These are phyloP conservation scores for Hassar affinis DNA, from an alignment of 2,113 vertebrate genomes.

Conservation along the genomic window DNA sequence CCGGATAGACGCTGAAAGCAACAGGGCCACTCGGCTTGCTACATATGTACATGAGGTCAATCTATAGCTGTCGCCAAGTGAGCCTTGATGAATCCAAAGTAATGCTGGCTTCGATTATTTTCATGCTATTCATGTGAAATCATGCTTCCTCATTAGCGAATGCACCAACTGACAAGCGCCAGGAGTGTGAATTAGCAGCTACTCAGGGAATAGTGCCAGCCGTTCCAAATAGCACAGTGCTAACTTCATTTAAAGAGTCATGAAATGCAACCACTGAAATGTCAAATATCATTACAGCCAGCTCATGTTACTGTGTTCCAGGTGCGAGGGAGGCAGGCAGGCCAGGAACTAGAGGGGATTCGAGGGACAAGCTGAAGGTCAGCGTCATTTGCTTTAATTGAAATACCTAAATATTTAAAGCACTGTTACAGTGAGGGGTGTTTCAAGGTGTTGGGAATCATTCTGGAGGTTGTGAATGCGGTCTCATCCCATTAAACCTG, in stretches of 20 bases:
- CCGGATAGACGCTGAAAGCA: constrained; percentile 52
- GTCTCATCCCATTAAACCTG: constrained; percentile 52
- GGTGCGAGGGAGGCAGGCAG: constrained; percentile 67
- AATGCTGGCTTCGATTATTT: constrained; percentile 67
- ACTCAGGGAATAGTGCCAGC: constrained; percentile 74
- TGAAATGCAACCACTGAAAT: constrained; percentile 69
- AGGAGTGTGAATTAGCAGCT: constrained; percentile 78
- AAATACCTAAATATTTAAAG: constrained; percentile 28
- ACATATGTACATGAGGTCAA: constrained; percentile 66
- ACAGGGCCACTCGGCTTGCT: constrained; percentile 57
- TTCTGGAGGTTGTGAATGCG: constrained; percentile 55
- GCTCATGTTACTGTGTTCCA: constrained; percentile 66
- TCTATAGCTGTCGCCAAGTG: constrained; percentile 61
- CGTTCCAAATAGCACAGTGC: constrained; percentile 67
- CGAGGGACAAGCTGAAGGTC: constrained; percentile 51
- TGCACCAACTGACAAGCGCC: constrained; percentile 75
- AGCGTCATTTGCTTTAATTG: constrained; percentile 37
- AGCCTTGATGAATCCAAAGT: constrained; percentile 60
- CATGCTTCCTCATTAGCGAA: constrained; percentile 73
- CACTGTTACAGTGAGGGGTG: constrained; percentile 25
- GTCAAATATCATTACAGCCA: constrained; percentile 68
- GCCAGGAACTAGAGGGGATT: constrained; percentile 8
- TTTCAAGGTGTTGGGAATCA: constrained; percentile 12
- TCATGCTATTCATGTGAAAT: constrained; percentile 71
- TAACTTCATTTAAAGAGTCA: constrained; percentile 67